Evolutionary conservation across 2,888 invertebrate genomes (phyloP).

Genomic region (Plagodis dolabraria): DNA sequence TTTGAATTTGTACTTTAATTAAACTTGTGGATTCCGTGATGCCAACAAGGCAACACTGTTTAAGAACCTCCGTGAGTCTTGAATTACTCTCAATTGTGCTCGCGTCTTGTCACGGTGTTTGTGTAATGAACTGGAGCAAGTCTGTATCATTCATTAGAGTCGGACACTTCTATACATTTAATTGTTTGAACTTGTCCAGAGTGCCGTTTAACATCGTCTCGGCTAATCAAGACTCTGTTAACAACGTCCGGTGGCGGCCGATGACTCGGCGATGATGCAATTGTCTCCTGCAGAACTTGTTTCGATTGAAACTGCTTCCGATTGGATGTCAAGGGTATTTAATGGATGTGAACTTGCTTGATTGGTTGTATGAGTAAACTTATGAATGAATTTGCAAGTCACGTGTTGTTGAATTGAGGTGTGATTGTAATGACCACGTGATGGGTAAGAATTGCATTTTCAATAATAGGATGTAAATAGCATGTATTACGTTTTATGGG

Average conservation of each 20-base stretch:
- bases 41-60: conserved; percentile 30
- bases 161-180: conserved; percentile 83
- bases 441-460: too few relatives aligned
- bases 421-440: not conserved
- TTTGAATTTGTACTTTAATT: too few relatives aligned
- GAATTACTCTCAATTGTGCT: conserved; percentile 82
- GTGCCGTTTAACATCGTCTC: conserved; percentile 79
- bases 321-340: conserved; percentile 76
- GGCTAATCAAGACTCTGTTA: conserved; percentile 81
- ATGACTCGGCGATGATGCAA: conserved; percentile 82
- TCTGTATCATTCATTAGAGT: conserved; percentile 81
- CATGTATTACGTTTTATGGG: not conserved
- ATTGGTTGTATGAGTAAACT: conserved; percentile 19
- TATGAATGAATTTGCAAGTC: conserved; percentile 13
- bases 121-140: conserved; percentile 79
- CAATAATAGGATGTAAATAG: too few relatives aligned
- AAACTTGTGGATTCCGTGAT: too few relatives aligned
- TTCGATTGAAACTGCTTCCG: conserved; percentile 70
- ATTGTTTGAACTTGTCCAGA: conserved; percentile 82
- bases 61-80: conserved; percentile 51
- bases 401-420: not conserved
- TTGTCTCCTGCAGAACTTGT: conserved; percentile 31
- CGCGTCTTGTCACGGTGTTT: conserved; percentile 79
- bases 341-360: conserved; percentile 55
- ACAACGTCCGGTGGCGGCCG: conserved; percentile 81